Evolutionary conservation across 2,888 invertebrate genomes (phyloP).

Genomic region (Gymnocheta viridis): DNA sequence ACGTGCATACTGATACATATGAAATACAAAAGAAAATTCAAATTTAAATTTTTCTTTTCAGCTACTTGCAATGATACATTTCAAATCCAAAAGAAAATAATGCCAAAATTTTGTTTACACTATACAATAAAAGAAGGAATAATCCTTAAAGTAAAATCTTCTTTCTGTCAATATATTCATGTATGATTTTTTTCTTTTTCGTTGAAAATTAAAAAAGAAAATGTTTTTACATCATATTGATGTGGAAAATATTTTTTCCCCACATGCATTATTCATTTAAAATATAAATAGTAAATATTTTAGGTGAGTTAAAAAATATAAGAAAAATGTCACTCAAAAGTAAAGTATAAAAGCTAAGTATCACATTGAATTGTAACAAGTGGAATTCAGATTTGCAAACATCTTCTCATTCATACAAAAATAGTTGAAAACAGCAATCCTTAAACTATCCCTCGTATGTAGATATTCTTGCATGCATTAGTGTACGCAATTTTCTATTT

Average conservation of each 20-base stretch:
- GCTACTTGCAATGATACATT: background rate
- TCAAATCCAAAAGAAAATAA: background rate
- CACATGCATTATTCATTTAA: constrained; percentile 44
- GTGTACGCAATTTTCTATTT: constrained; percentile 10
- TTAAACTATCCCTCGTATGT: background rate
- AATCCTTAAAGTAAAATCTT: constrained; percentile 13
- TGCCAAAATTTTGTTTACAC: constrained; percentile 1
- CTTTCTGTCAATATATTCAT: background rate
- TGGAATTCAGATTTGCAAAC: background rate
- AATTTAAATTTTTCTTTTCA: background rate
- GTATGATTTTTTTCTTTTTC: background rate
- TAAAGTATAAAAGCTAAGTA: constrained; percentile 19
- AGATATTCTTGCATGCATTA: background rate
- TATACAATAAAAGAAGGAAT: background rate
- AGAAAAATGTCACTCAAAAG: constrained; percentile 13
- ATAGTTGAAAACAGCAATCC: background rate
- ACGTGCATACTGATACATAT: background rate
- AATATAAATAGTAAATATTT: constrained; percentile 41
- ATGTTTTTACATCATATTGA: constrained; percentile 11
- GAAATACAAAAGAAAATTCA: background rate
- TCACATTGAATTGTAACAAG: background rate
- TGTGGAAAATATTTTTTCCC: background rate
- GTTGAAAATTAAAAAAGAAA: background rate
- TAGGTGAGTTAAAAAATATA: constrained; percentile 5
- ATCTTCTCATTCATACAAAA: background rate